Percentiles rank a stretch among this genome's conserved stretches.
These are phyloP conservation scores for Plusia festucae DNA, from an alignment of 2,888 invertebrate genomes.

Conservation along the genomic window DNA sequence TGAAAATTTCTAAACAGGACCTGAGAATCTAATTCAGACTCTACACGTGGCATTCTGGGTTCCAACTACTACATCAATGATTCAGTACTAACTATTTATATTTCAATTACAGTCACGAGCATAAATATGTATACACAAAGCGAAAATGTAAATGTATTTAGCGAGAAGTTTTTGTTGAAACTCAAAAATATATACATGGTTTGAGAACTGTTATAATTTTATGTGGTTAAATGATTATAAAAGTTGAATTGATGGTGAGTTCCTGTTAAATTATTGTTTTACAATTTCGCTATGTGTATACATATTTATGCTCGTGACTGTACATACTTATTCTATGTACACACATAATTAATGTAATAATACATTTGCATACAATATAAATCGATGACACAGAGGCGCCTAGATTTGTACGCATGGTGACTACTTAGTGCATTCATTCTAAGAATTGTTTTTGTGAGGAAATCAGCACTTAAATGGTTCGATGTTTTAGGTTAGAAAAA, in stretches of 20 bases:
- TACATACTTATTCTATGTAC: not conserved
- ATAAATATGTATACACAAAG: too few species aligned
- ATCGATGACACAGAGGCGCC: conserved; percentile 47
- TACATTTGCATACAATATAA: conserved; percentile 45
- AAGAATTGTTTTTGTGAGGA: conserved; percentile 35
- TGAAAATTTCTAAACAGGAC: too few species aligned
- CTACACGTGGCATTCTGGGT: not conserved
- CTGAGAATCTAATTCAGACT: not conserved
- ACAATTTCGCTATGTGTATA: too few species aligned
- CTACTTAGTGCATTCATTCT: conserved; percentile 24
- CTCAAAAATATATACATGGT: too few species aligned
- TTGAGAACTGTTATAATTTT: too few species aligned
- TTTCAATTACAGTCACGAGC: too few species aligned
- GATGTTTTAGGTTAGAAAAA: not conserved
- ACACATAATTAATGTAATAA: conserved; percentile 17
- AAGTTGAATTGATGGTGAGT: too few species aligned
- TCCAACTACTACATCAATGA: not conserved
- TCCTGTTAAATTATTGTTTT: too few species aligned
- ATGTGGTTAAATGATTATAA: too few species aligned
- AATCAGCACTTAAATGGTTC: conserved; percentile 1
- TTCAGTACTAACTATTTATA: not conserved
- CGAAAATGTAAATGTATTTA: too few species aligned
- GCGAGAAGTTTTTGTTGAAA: too few species aligned
- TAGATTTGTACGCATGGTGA: conserved; percentile 35
- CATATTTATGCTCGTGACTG: too few species aligned